Evolutionary conservation across 2,797 vertebrate genomes (phyloP).

Genomic region (Microcaecilia unicolor): DNA sequence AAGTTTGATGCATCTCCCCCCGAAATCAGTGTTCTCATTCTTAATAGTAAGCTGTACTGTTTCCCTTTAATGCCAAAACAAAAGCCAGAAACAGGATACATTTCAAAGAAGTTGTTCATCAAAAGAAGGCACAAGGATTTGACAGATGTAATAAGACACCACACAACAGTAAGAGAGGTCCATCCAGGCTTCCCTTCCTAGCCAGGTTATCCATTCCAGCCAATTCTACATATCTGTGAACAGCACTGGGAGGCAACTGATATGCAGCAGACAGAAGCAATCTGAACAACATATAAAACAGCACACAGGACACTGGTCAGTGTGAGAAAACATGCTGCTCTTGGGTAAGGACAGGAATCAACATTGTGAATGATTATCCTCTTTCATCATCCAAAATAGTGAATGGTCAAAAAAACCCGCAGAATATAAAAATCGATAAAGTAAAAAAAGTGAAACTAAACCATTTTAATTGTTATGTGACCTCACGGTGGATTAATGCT

Average conservation of each 20-base stretch:
- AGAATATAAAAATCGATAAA: too few relatives aligned
- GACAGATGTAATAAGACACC: conserved; percentile 54
- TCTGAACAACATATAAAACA: too few relatives aligned
- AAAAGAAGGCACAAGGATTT: conserved; percentile 56
- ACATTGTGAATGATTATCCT: too few relatives aligned
- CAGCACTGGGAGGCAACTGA: conserved; percentile 7
- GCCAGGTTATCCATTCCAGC: conserved; percentile 30
- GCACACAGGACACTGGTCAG: too few relatives aligned
- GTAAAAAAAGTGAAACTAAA: too few relatives aligned
- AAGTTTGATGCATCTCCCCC: too few relatives aligned
- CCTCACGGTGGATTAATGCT: too few relatives aligned
- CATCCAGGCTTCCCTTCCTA: conserved; percentile 72
- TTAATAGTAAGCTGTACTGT: conserved; percentile 48
- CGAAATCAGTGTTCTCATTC: conserved; percentile 18
- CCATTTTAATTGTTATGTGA: too few relatives aligned
- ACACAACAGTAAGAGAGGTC: conserved; percentile 53
- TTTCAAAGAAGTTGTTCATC: conserved; percentile 50
- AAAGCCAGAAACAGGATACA: conserved; percentile 54
- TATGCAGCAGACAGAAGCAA: too few relatives aligned
- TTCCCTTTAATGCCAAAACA: conserved; percentile 65
- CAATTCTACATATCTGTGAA: conserved; percentile 4
- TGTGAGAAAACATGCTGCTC: neutral
- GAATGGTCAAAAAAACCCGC: too few relatives aligned
- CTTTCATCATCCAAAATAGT: too few relatives aligned
- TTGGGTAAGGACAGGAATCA: too few relatives aligned